Evolutionary conservation across 64 coral and sea anemone species (phyloP).

Genomic region (Orbicella faveolata): DNA sequence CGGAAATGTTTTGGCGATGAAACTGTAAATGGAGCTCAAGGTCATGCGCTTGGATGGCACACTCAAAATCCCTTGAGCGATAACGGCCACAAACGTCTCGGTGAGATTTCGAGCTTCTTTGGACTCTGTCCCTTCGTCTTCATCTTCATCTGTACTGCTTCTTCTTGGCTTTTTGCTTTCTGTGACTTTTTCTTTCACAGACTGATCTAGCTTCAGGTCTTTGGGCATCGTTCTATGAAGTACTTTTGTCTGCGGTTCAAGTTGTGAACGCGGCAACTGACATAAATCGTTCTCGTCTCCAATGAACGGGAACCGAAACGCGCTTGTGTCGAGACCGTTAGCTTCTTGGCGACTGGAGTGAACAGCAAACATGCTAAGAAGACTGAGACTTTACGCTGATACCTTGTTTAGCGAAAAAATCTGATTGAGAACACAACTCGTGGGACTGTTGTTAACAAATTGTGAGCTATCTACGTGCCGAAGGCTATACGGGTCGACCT

Average conservation of each 20-base stretch:
- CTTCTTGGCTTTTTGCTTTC: not conserved
- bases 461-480: conserved; percentile 12
- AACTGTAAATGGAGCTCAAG: conserved; percentile 73
- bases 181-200: not conserved
- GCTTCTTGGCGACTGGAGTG: not conserved
- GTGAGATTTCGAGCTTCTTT: conserved; percentile 46
- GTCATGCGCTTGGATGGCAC: conserved; percentile 80
- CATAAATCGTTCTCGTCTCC: conserved; percentile 2
- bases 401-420: not conserved
- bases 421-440: conserved; percentile 7
- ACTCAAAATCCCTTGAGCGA: conserved; percentile 74
- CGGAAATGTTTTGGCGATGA: conserved; percentile 62
- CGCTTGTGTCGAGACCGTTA: conserved; percentile 9
- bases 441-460: conserved; percentile 35
- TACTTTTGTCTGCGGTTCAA: conserved; percentile 26
- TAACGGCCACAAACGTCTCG: conserved; percentile 82
- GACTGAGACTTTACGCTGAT: not conserved
- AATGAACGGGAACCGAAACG: conserved; percentile 24
- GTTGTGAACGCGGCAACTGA: conserved; percentile 8
- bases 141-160: conserved; percentile 26
- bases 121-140: conserved; percentile 2
- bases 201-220: not conserved
- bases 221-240: conserved; percentile 6
- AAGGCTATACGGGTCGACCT: conserved; percentile 43
- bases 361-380: not conserved